Evolutionary conservation across 2,113 vertebrate genomes (phyloP).

Genomic region (Myiozetetes cayanensis): DNA sequence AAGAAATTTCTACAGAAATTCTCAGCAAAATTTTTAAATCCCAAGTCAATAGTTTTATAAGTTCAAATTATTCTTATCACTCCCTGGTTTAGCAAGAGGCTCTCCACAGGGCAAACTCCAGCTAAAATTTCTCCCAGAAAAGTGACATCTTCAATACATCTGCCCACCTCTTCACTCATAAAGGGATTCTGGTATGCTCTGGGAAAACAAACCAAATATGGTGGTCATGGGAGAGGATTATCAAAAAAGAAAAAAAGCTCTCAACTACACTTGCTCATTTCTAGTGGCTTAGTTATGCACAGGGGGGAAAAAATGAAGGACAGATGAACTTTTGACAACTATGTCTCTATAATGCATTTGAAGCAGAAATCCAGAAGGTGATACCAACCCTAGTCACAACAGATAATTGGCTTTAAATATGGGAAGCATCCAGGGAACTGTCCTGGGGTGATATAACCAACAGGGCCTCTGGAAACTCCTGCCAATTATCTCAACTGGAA

Average conservation of each 20-base stretch:
- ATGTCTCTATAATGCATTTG: neutral
- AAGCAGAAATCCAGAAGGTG: neutral
- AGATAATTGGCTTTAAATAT: neutral
- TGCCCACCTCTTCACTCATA: neutral
- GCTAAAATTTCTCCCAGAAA: neutral
- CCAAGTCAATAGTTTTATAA: neutral
- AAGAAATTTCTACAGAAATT: neutral
- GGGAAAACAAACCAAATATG: neutral
- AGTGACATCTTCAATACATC: neutral
- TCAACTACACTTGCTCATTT: neutral
- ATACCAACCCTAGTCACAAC: neutral
- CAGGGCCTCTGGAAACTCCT: neutral
- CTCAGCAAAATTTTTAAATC: neutral
- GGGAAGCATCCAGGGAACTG: neutral
- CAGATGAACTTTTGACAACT: neutral
- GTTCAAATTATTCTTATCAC: neutral
- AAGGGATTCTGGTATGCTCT: neutral
- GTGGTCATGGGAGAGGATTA: neutral
- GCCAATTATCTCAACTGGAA: neutral
- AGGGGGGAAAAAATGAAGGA: too few species aligned
- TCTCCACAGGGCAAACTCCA: neutral
- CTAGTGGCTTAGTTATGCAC: neutral
- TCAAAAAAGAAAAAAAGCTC: neutral
- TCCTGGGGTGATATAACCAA: neutral
- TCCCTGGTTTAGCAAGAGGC: neutral